These are phyloP conservation scores for Ceuthmochares aereus DNA, from an alignment of 2,113 vertebrate genomes.

Conservation along the genomic window DNA sequence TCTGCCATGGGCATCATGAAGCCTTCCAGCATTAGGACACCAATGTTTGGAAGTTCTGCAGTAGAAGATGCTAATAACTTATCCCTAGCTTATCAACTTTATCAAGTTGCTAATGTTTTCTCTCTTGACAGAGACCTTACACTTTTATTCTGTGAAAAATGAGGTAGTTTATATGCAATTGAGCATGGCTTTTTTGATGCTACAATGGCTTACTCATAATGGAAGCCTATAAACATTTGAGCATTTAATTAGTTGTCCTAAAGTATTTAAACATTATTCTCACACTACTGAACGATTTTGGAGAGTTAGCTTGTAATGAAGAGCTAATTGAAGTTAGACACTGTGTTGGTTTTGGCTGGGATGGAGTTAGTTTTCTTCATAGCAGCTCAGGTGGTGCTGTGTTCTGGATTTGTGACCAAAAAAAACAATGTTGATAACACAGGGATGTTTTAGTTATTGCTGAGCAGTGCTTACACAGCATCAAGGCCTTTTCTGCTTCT, in stretches of 20 bases:
- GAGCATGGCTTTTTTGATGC: background rate
- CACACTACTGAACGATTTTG: background rate
- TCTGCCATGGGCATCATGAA: background rate
- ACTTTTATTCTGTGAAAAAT: background rate
- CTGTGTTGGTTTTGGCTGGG: background rate
- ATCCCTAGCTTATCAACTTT: background rate
- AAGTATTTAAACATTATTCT: background rate
- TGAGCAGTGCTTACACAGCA: background rate
- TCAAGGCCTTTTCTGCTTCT: background rate
- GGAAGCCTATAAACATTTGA: background rate
- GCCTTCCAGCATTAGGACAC: background rate
- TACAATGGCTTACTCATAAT: background rate
- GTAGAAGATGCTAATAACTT: background rate
- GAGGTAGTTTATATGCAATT: background rate
- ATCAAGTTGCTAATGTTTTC: background rate
- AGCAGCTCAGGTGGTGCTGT: background rate
- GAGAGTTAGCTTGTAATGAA: background rate
- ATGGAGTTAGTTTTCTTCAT: background rate
- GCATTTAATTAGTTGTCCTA: background rate
- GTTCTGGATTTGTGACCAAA: background rate
- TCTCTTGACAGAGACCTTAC: background rate
- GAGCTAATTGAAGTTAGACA: background rate
- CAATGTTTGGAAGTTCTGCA: background rate
- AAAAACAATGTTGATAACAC: background rate
- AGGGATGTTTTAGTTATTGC: background rate